Conservation (phyloP, 2,888 invertebrate species). For the Acheta domesticus region DNA sequence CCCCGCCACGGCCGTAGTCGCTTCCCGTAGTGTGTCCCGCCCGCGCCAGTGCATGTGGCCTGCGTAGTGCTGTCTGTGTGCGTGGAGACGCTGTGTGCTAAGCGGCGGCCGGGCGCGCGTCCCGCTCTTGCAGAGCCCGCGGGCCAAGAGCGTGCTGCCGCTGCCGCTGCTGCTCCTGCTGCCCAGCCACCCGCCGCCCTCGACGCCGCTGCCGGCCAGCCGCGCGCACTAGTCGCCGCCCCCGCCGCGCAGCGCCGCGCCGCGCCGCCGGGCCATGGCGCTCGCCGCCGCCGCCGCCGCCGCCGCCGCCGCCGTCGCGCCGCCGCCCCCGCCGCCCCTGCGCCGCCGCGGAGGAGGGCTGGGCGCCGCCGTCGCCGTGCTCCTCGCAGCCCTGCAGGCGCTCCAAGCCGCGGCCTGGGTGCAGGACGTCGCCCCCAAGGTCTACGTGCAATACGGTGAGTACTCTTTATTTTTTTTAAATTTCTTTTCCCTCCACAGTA, state of each 20-base stretch:
- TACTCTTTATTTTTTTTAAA: conserved; percentile 29
- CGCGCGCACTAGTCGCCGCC: no score
- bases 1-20: no score
- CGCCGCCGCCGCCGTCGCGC: no score
- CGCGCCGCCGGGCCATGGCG: no score
- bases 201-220: no score
- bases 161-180: no score
- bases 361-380: not conserved
- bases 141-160: not conserved
- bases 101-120: not conserved
- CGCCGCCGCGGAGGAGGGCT: not conserved
- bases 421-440: conserved; percentile 66
- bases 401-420: conserved; percentile 65
- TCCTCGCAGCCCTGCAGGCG: conserved; percentile 48
- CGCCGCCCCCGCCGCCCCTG: no score
- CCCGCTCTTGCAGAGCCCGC: not conserved
- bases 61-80: not conserved
- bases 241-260: no score
- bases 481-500: not conserved
- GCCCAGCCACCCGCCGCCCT: no score
- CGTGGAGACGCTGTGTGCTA: not conserved
- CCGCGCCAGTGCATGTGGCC: not conserved
- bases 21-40: not conserved
- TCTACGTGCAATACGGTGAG: conserved; percentile 64
- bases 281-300: no score